A percentile compares a stretch with the other conserved stretches of the same genome.
Evolutionary conservation across 2,888 invertebrate genomes (phyloP).

Genomic region (Patella ulyssiponensis): DNA sequence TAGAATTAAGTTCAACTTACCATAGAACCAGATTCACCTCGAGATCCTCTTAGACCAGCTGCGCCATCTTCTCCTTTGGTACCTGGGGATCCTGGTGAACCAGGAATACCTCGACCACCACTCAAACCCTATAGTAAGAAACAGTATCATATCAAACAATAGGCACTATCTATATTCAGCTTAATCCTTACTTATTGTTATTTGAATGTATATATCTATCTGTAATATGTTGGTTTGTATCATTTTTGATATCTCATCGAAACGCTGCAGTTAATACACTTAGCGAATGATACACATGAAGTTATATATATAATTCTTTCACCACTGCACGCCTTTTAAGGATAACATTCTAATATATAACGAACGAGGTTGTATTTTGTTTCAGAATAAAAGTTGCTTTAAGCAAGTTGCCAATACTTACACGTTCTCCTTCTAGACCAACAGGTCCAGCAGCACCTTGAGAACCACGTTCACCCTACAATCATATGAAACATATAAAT

Average conservation of each 20-base stretch:
- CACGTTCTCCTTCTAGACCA: slow-evolving; percentile 56
- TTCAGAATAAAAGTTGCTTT: no score
- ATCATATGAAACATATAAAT: slow-evolving; percentile 17
- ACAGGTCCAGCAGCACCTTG: slow-evolving; percentile 52
- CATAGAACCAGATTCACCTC: slow-evolving; percentile 55
- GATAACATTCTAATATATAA: no score
- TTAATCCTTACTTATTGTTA: not conserved
- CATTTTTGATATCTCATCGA: no score
- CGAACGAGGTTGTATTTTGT: no score
- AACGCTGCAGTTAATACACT: no score
- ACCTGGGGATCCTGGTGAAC: slow-evolving; percentile 57
- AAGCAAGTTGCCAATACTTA: slow-evolving; percentile 30
- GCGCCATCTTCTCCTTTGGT: slow-evolving; percentile 55
- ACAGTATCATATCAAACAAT: not conserved
- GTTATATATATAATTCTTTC: no score
- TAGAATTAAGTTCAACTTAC: slow-evolving; percentile 39
- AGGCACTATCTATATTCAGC: not conserved
- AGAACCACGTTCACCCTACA: slow-evolving; percentile 54
- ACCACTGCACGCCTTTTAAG: no score
- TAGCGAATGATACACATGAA: no score
- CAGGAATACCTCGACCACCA: slow-evolving; percentile 57
- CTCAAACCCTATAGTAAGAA: slow-evolving; percentile 48
- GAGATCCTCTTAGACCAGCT: slow-evolving; percentile 49
- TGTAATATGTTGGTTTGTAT: no score
- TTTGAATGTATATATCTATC: no score